Base-by-base conservation (phyloP, 2,888 invertebrate genomes). In the Phoenoteleia sp. region DNA sequence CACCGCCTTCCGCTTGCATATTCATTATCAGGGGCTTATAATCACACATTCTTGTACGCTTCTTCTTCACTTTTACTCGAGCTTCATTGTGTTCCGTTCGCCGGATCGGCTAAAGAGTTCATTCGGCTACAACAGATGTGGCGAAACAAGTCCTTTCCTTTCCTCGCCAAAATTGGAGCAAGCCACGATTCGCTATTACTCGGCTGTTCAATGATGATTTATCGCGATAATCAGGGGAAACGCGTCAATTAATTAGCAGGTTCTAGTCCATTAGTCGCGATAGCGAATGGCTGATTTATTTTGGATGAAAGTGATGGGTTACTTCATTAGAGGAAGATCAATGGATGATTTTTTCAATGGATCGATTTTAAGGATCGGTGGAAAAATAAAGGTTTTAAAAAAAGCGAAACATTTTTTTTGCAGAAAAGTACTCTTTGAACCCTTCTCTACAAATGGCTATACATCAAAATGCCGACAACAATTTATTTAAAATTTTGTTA, bases 1-100 rank as follows among this genome's bases (percentile, higher is more conserved):
- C 89, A 81, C 69, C 86, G 86, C 81, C 89, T 89, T 85, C 84
- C 86, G 89, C 87, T 84, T 86, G 84, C 74, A 64, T 58, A 74
- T 86, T 83, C 84, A 85, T 84, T 79, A 84, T 71, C 80, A 75
- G 67, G 47, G 62, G 72, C 71, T 77, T 85, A 77, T 77, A 67
- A 82, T 82, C 82, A 45, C 71, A 83, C 83, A 86, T 75, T 69
- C 81, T 88, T 83, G 85, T 81, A 85, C 86, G 76, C 81, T 76
- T 86, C 84, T 86, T 87, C 83, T 87, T 86, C 85, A 86, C 87
- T 84, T 84, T 82, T 84, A 75, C 86, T 80, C 64, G 72, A 58
- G 60, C 75, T 81, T 85, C 81, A 83, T 83, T 83, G 84, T 86
- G 77, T 86, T 82, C 42, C 71, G 66, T 80, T 71, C 64, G 64